Base-by-base conservation (phyloP, 2,797 vertebrate genomes). In the Zalophus californianus region DNA sequence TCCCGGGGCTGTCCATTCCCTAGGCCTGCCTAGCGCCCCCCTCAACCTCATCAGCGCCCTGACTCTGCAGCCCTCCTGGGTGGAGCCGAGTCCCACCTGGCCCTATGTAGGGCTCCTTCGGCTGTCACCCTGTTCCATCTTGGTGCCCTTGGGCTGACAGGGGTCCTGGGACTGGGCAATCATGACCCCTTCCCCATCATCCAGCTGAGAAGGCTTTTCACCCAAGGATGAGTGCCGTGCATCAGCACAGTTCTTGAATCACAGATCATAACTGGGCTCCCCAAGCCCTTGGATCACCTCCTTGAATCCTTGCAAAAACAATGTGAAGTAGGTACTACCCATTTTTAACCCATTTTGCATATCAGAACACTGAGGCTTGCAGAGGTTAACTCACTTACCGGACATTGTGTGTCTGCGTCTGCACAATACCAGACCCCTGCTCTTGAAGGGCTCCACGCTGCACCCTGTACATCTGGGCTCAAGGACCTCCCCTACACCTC, bases 101-200 rank as follows among this genome's bases (percentile, higher is more conserved):
- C 77, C 7, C 35, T 29, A 9, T 7, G n/a, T 12, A 20, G 25
- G 88, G 41, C 20, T 4, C 6, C 3, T 10, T 1, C 9, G 32
- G 38, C 2, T 2, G 14, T 32, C 18, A 25, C 3, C 12, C 11
- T 0, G 15, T 20, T n/a, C 4, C 4, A 15, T 23, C 50, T 41
- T 11, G 0, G 0, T 32, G 1, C 29, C 66, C 54, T 58, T 7
- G 1, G n/a, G 48, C 86, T 41, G 0, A 13, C 29, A 1, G 13
- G 1, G 21, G 25, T 25, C 38, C 79, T 27, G 78, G 32, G 5
- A 15, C 75, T 50, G 18, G 16, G 56, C 41, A 7, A 8, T 32
- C 4, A 8, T 35, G 68, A 48, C 27, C 8, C 68, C 84, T 38
- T 58, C 18, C 41, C 60, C 48, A 38, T 23, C 62, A 54, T n/a